Conservation (phyloP, 2,888 invertebrate species). For the Epinotia bilunana region DNA sequence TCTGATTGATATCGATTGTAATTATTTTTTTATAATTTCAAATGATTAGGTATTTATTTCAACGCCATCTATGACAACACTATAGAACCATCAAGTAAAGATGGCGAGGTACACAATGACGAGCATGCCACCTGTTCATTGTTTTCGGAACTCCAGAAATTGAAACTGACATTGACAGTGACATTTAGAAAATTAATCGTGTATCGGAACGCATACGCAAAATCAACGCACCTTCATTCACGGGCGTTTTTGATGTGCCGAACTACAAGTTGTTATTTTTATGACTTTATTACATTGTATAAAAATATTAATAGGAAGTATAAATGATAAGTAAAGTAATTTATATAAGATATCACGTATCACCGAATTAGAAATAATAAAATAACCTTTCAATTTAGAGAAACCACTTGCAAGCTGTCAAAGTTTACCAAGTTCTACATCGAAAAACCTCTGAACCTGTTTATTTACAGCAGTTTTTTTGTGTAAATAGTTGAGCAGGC, state of each 20-base stretch:
- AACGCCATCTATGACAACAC: not conserved
- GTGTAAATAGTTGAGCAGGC: conserved; percentile 21
- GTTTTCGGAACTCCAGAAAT: not conserved
- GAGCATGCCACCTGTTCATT: not conserved
- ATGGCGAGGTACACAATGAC: not conserved
- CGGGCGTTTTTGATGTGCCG: not conserved
- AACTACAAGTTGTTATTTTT: not conserved
- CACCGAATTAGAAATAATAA: not conserved
- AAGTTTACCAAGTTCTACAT: conserved; percentile 46
- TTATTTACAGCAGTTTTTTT: conserved; percentile 24
- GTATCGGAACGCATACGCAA: not conserved
- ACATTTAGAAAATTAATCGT: no score
- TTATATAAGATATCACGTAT: not conserved
- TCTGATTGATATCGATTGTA: no score
- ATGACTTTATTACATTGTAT: not conserved
- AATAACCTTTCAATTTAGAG: not conserved
- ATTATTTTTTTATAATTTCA: no score
- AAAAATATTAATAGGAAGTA: not conserved
- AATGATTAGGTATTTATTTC: not conserved
- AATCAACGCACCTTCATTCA: no score
- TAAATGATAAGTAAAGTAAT: not conserved
- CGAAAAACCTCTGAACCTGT: conserved; percentile 42
- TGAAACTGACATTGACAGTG: not conserved
- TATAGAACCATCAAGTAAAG: not conserved
- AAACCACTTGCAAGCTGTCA: conserved; percentile 6